Conservation (phyloP, 2,888 invertebrate species). For the Tupiocoris notatus region DNA sequence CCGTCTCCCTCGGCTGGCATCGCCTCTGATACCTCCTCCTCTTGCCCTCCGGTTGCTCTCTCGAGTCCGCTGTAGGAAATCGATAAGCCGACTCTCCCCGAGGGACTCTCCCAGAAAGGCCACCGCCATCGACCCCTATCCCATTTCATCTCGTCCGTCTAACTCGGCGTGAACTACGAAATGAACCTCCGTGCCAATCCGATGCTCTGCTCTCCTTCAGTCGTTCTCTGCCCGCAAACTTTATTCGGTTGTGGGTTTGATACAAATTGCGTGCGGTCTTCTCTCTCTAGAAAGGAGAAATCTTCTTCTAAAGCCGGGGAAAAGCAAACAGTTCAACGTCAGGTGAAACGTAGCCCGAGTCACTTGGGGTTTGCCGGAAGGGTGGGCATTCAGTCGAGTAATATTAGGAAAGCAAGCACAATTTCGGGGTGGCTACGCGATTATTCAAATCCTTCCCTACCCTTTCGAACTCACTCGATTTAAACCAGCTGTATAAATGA, state of each 20-base stretch:
- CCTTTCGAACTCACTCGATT: background rate
- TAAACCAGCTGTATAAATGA: background rate
- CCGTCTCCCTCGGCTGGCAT: background rate
- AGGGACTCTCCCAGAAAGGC: background rate
- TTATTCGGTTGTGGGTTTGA: background rate
- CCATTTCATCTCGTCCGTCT: background rate
- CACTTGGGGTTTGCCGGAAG: background rate
- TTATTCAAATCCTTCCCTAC: background rate
- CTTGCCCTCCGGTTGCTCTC: background rate
- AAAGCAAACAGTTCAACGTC: background rate
- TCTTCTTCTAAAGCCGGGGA: background rate
- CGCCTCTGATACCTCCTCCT: background rate
- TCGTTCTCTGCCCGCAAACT: background rate
- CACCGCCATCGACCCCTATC: background rate
- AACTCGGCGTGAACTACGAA: background rate
- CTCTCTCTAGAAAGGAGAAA: background rate
- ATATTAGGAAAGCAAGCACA: background rate
- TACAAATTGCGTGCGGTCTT: background rate
- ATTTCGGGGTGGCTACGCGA: background rate
- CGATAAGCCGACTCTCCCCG: background rate
- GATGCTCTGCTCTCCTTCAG: too few species aligned
- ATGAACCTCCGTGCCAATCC: background rate
- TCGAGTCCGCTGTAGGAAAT: background rate
- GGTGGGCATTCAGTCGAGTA: background rate
- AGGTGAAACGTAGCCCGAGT: background rate